Conservation (phyloP, 2,113 vertebrate species). For the Ceratotherium simum region DNA sequence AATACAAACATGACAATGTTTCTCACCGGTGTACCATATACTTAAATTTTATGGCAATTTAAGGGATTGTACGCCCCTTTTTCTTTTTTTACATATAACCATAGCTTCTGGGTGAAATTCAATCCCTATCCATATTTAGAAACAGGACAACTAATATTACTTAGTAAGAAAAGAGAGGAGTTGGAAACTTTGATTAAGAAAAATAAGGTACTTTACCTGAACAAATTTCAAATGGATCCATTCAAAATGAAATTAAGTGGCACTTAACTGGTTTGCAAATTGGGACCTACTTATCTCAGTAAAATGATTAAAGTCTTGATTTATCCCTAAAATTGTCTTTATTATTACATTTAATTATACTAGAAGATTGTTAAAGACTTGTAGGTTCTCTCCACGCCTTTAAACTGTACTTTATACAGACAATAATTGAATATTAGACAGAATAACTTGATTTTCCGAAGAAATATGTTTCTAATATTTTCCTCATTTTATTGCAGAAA, state of each 20-base stretch:
- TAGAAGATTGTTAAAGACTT: slow-evolving; percentile 79
- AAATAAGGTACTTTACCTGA: slow-evolving; percentile 74
- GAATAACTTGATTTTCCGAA: slow-evolving; percentile 82
- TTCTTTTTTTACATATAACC: not conserved
- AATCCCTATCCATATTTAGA: slow-evolving; percentile 49
- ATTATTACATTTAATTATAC: slow-evolving; percentile 83
- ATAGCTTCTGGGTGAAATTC: slow-evolving; percentile 48
- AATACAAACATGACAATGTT: slow-evolving; percentile 71
- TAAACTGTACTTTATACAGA: slow-evolving; percentile 77
- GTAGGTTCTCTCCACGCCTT: slow-evolving; percentile 74
- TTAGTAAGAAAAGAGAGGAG: slow-evolving; percentile 62
- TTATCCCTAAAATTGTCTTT: slow-evolving; percentile 83
- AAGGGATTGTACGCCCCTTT: not conserved
- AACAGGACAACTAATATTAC: slow-evolving; percentile 36
- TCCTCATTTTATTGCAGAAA: slow-evolving; percentile 88
- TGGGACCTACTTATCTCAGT: slow-evolving; percentile 82
- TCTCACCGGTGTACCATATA: slow-evolving; percentile 69
- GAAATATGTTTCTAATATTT: slow-evolving; percentile 86
- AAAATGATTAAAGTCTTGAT: slow-evolving; percentile 83
- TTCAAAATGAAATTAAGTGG: slow-evolving; percentile 81
- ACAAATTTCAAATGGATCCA: slow-evolving; percentile 72
- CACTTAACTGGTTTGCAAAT: slow-evolving; percentile 81
- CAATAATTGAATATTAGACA: slow-evolving; percentile 74
- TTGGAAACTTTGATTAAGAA: slow-evolving; percentile 68
- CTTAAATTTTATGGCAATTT: slow-evolving; percentile 67